These are phyloP conservation scores for Sclerurus mexicanus DNA, from an alignment of 2,113 vertebrate species.

Conservation along the genomic window DNA sequence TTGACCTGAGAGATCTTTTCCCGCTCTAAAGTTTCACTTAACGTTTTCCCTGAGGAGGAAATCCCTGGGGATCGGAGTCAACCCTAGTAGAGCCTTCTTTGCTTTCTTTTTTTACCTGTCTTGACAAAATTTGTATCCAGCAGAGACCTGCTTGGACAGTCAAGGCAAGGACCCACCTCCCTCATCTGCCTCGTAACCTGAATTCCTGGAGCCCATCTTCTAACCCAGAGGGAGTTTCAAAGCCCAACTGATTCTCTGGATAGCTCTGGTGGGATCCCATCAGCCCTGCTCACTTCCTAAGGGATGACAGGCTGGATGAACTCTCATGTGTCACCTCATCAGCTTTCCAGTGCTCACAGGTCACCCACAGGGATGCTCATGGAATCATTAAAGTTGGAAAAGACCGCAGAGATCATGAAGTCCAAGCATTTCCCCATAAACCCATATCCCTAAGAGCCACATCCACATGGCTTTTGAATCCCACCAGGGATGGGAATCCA, in stretches of 20 bases:
- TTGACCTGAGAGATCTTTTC: not conserved
- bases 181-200: not conserved
- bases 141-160: not conserved
- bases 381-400: not conserved
- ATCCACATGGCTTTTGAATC: not conserved
- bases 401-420: rapidly evolving
- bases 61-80: not conserved
- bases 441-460: not conserved
- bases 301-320: not conserved
- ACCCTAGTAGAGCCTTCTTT: not conserved
- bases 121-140: not conserved
- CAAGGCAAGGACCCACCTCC: not conserved
- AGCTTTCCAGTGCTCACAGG: not conserved
- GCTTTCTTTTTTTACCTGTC: not conserved
- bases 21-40: not conserved
- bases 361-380: not conserved
- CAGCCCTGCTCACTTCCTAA: not conserved
- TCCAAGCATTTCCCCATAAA: not conserved
- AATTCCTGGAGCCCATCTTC: not conserved
- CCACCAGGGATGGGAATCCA: not conserved
- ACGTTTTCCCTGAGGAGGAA: not conserved
- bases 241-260: not conserved
- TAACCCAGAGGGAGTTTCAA: not conserved
- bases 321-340: rapidly evolving
- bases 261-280: not conserved